These are phyloP conservation scores for Mya arenaria DNA, from an alignment of 1,140 invertebrate species.

Conservation along the genomic window DNA sequence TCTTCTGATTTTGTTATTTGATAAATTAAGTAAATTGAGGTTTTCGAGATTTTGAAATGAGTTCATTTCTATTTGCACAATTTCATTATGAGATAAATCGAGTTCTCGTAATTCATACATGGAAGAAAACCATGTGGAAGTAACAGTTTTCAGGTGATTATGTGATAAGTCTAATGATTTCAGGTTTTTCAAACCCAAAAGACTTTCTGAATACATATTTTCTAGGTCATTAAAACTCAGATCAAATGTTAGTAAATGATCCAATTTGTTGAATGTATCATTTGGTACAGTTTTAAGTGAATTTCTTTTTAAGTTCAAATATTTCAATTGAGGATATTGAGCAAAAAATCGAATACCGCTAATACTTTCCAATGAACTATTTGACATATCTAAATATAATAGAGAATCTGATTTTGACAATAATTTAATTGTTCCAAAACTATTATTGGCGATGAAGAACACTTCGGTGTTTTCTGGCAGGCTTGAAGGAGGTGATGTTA, in stretches of 20 bases:
- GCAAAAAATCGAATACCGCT: conserved; percentile 67
- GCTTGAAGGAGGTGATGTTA: conserved; percentile 59
- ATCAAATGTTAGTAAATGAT: conserved; percentile 66
- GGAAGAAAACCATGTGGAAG: conserved; percentile 69
- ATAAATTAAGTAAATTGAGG: conserved; percentile 70
- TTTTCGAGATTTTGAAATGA: conserved; percentile 66
- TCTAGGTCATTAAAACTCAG: conserved; percentile 71
- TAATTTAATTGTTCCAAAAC: conserved; percentile 61
- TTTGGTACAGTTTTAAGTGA: conserved; percentile 61
- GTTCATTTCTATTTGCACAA: conserved; percentile 61
- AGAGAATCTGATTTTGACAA: conserved; percentile 62
- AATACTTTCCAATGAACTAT: conserved; percentile 66
- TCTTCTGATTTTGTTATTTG: conserved; percentile 64
- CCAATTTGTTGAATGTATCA: conserved; percentile 73
- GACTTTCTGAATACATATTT: conserved; percentile 70
- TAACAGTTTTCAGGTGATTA: conserved; percentile 68
- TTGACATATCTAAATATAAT: conserved; percentile 69
- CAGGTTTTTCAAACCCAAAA: conserved; percentile 71
- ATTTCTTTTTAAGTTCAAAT: conserved; percentile 71
- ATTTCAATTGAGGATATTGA: conserved; percentile 62
- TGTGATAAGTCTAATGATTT: conserved; percentile 67
- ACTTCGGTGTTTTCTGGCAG: conserved; percentile 68
- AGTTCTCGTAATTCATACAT: conserved; percentile 69
- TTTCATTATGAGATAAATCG: conserved; percentile 66
- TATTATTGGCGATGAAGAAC: conserved; percentile 69